A percentile compares a stretch with the other conserved stretches of the same genome.
phyloP scores from a whole-genome alignment of 1,140 invertebrate species.

The Drosophila rhopaloa region DNA sequence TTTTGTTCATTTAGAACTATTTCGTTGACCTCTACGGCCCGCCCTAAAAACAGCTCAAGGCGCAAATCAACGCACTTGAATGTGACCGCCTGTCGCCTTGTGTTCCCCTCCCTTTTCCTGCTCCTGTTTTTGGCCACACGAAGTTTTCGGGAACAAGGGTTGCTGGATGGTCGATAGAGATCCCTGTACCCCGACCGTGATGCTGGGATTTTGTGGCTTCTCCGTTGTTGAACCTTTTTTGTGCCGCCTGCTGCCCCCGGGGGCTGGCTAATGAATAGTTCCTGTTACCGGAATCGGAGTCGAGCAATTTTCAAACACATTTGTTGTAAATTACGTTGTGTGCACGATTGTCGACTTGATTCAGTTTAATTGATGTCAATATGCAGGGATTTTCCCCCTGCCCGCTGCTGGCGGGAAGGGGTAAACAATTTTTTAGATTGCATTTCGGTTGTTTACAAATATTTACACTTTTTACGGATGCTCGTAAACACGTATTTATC shows the following conservation, averaged over 20 bases:
- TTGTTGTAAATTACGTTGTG: conserved; percentile 84
- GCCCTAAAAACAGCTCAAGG: conserved; percentile 55
- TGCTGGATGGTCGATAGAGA: conserved; percentile 10
- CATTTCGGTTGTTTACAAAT: conserved; percentile 77
- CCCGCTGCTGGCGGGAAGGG: neutral
- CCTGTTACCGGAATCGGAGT: conserved; percentile 46
- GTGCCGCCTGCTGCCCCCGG: conserved; percentile 24
- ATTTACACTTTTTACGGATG: conserved; percentile 60
- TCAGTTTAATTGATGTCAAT: conserved; percentile 84
- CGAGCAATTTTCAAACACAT: conserved; percentile 66
- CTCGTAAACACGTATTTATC: conserved; percentile 22
- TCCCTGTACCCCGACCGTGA: conserved; percentile 38
- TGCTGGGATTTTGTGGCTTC: conserved; percentile 64
- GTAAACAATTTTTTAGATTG: conserved; percentile 55
- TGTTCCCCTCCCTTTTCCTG: conserved; percentile 8
- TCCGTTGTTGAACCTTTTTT: conserved; percentile 62
- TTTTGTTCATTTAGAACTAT: conserved; percentile 83
- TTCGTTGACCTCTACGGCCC: conserved; percentile 67
- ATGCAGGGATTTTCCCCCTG: conserved; percentile 71
- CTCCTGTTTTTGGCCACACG: conserved; percentile 46
- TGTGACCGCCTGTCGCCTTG: conserved; percentile 60
- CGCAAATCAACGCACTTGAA: conserved; percentile 70
- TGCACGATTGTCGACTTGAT: conserved; percentile 79
- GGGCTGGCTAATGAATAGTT: conserved; percentile 79
- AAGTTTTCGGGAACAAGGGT: conserved; percentile 65